These are phyloP conservation scores for Crepidodera aurea DNA, from an alignment of 2,888 invertebrate species.

Conservation along the genomic window DNA sequence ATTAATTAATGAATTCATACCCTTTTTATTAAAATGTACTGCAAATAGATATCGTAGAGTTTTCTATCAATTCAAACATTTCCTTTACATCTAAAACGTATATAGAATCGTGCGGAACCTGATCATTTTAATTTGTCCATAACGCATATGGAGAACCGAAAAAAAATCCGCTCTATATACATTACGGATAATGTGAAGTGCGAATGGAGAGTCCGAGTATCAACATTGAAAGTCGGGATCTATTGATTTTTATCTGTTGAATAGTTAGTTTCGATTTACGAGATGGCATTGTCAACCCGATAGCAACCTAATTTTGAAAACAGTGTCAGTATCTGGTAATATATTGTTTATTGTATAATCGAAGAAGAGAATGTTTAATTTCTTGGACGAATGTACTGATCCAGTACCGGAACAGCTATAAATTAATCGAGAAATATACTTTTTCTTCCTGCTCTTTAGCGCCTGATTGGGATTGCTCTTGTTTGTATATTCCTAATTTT, in stretches of 20 bases:
- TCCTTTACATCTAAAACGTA: no score
- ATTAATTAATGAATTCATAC: no score
- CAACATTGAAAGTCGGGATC: constrained; percentile 37
- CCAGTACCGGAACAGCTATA: no score
- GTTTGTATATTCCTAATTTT: no score
- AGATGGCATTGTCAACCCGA: constrained; percentile 38
- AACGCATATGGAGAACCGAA: not conserved
- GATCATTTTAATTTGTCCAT: no score
- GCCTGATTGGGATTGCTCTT: no score
- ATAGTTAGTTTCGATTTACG: constrained; percentile 48
- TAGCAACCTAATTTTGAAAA: constrained; percentile 43
- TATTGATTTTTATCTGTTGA: constrained; percentile 47
- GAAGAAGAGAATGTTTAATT: constrained; percentile 2
- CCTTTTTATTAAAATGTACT: no score
- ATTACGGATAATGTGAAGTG: constrained; percentile 5
- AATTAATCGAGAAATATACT: no score
- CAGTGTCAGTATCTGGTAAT: constrained; percentile 18
- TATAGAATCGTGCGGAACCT: no score
- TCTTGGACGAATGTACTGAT: not conserved
- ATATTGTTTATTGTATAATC: constrained; percentile 19
- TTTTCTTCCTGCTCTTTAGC: no score
- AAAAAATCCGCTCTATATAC: not conserved
- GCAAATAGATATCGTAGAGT: no score
- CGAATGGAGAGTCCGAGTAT: constrained; percentile 15
- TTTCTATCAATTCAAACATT: no score